Percentiles rank a stretch among this genome's conserved stretches.
Conservation (phyloP, 2,888 invertebrate genomes). For the Polymixis lichenea region DNA sequence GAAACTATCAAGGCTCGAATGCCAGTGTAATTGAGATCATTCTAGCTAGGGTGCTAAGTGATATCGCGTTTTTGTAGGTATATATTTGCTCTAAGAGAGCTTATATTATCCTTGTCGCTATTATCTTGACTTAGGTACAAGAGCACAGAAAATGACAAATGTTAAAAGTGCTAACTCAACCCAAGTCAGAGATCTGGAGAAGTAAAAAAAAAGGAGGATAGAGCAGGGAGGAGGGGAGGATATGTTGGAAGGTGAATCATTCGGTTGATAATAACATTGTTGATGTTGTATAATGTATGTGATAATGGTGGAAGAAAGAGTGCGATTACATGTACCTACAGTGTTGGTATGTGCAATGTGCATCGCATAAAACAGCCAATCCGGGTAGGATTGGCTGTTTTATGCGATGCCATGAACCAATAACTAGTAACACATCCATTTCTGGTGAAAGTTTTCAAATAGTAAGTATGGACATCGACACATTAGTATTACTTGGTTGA, state of each 20-base stretch:
- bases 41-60: neutral
- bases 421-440: neutral
- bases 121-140: neutral
- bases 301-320: conserved; percentile 5
- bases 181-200: neutral
- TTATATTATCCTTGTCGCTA: neutral
- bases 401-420: neutral
- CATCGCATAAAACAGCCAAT: conserved; percentile 25
- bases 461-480: neutral
- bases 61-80: neutral
- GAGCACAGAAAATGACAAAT: neutral
- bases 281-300: neutral
- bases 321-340: conserved; percentile 26
- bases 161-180: neutral
- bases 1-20: neutral
- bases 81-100: neutral
- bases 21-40: neutral
- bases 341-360: conserved; percentile 27
- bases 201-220: too few species aligned
- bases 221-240: too few species aligned
- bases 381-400: too few species aligned
- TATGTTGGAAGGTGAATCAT: conserved; percentile 3
- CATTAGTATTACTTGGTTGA: neutral
- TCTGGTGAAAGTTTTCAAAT: neutral
- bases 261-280: neutral